Conservation (phyloP, 2,113 vertebrate species). For the Herpetotheres cachinnans region DNA sequence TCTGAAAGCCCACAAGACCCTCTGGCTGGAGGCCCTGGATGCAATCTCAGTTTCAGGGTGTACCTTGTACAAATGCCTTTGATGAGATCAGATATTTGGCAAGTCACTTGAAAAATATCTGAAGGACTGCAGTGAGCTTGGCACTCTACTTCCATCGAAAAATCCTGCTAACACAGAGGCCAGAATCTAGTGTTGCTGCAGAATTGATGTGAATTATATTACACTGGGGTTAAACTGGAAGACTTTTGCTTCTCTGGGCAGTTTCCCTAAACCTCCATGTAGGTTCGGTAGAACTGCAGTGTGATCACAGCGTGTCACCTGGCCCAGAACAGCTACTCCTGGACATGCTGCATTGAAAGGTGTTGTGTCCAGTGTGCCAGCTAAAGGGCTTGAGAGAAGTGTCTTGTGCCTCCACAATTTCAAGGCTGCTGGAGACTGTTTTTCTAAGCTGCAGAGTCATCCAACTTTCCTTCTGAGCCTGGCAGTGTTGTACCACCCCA, state of each 20-base stretch:
- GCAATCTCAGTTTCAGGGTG: not conserved
- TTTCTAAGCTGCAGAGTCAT: not conserved
- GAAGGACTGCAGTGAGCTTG: not conserved
- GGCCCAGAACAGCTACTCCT: not conserved
- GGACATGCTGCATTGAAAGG: not conserved
- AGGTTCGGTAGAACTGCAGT: not conserved
- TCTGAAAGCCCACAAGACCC: not conserved
- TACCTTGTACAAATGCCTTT: not conserved
- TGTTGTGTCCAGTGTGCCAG: not conserved
- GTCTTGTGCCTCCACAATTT: not conserved
- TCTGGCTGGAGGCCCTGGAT: not conserved
- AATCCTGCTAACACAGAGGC: not conserved
- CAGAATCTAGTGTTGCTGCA: not conserved
- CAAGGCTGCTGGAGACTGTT: not conserved
- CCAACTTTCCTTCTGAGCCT: not conserved
- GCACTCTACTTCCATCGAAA: not conserved
- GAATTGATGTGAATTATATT: not conserved
- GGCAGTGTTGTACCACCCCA: not conserved
- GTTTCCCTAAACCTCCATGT: not conserved
- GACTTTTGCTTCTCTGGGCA: not conserved
- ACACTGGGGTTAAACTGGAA: not conserved
- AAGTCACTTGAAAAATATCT: not conserved
- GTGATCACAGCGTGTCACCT: accelerated
- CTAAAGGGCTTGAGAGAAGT: not conserved
- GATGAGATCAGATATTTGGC: slow-evolving; percentile 14